phyloP scores from a whole-genome alignment of 2,888 invertebrate species.

The Mycalesis mineus region DNA sequence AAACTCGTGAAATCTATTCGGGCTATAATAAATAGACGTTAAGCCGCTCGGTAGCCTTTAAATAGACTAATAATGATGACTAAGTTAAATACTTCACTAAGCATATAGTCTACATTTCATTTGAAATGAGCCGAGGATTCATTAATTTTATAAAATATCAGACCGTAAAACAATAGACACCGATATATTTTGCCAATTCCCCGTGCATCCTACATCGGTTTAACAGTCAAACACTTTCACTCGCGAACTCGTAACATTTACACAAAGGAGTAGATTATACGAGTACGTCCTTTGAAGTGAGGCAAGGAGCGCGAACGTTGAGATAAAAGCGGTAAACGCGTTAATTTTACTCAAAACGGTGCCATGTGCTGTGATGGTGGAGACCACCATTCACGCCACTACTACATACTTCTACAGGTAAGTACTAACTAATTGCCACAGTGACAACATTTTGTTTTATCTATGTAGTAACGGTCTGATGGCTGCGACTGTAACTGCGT shows the following conservation, averaged over 20 bases:
- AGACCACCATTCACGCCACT: conserved; percentile 9
- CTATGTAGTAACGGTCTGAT: no score
- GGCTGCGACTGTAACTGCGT: no score
- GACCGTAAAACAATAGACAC: neutral
- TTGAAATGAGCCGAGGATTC: no score
- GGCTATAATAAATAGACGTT: no score
- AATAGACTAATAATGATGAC: no score
- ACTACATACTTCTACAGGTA: conserved; percentile 1
- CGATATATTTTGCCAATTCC: conserved; percentile 9
- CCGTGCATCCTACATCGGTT: conserved; percentile 1
- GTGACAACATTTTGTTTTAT: no score
- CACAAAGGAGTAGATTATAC: conserved; percentile 29
- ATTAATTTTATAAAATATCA: neutral
- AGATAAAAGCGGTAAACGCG: conserved; percentile 41
- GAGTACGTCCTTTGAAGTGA: conserved; percentile 37
- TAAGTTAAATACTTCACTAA: no score
- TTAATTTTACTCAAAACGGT: conserved; percentile 37
- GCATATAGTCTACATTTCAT: no score
- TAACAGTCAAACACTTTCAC: conserved; percentile 21
- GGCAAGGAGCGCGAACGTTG: conserved; percentile 36
- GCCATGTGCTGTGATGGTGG: conserved; percentile 17
- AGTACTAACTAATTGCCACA: no score
- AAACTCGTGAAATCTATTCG: no score
- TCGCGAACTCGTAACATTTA: conserved; percentile 22
- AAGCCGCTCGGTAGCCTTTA: no score